Base-by-base conservation (phyloP, 2,113 vertebrate species). In the Erinaceus europaeus region DNA sequence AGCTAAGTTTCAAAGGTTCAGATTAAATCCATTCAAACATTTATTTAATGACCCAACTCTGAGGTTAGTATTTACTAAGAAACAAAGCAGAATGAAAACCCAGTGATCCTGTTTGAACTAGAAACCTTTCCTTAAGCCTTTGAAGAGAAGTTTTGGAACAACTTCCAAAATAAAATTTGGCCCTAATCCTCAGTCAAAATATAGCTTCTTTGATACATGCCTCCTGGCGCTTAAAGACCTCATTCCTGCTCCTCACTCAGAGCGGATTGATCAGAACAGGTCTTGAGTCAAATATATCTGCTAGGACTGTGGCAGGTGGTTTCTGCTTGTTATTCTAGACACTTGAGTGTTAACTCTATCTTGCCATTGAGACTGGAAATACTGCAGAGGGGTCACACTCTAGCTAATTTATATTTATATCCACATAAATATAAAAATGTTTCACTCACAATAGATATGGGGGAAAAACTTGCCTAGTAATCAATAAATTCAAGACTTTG, bases 141-240 rank as follows among this genome's bases (percentile, higher is more conserved):
- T 71, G 40, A 59, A 77, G 21, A 81, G 9, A 81, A 86, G 77
- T 32, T 53, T 92, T 36, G 73, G 21, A 74, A 88, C 4, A 55
- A n/a, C 25, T 23, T 86, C 32, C n/a, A 57, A 72, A 84, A 62
- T 38, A 80, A 86, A 90, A 79, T 67, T 53, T 72, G n/a, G 32
- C 40, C 77, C 46, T 84, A 84, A 64, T 59, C 40, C 48, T 65
- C 85, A 80, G 84, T 86, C 80, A 81, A 80, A 84, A 76, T 59
- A 42, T 32, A 76, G 27, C 32, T 90, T 15, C 38, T 23, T 57
- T 57, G 55, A 5, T 32, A 6, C 6, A 11, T 32, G 36, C 18
- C 53, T 9, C 36, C 46, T 72, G 12, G 27, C 14, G 25, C 20
- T 38, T 68, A 15, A 67, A 67, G 77, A 79, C 32, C 11, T 9